Base-by-base conservation (phyloP, 2,113 vertebrate genomes). In the Paradisaea rubra region DNA sequence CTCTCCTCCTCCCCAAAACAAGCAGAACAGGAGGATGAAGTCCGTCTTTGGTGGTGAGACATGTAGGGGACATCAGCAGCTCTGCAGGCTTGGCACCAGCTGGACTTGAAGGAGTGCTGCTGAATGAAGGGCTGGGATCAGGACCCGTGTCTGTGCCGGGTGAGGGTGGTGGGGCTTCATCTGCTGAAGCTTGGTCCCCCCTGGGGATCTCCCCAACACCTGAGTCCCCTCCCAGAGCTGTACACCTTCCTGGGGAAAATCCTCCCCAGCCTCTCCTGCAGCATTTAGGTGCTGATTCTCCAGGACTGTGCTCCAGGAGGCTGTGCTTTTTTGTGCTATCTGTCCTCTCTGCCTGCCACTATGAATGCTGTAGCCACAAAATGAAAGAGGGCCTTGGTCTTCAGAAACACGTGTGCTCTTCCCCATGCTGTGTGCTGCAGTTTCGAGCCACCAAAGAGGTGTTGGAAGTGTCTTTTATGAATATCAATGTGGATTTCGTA, bases 401-500 rank as follows among this genome's bases (percentile, higher is more conserved):
- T 7, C 71, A 56, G 79, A 27, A 37, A 41, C 37, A 19, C 24
- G 30, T 12, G 50, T 42, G 60, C 69, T 87, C 73, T 81, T 86
- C 50, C 64, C n/a, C 37, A 20, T 22, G 65, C 86, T 41, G 33
- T 9, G 18, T 8, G 50, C 79, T 50, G 86, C 79, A 65, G 54
- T 11, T 91, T 27, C 2, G 10, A 88, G 85, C 52, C 84, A 86
- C 81, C 56, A 13, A 86, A 94, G 74, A 91, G 86, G 88, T 80
- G 68, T 8, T 77, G 71, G 71, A 88, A 93, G 39, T 53, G 71
- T 68, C 79, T 88, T 89, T 91, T 47, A 53, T 90, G 93, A 96
- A 93, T 94, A 95, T 91, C 94, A 81, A 83, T 54, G 91, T 7
- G 37, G 73, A 88, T 95, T 96, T 95, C 16, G 2, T 91, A 90